These are phyloP conservation scores for Oryzias javanicus DNA, from an alignment of 2,113 vertebrate species.

Conservation along the genomic window DNA sequence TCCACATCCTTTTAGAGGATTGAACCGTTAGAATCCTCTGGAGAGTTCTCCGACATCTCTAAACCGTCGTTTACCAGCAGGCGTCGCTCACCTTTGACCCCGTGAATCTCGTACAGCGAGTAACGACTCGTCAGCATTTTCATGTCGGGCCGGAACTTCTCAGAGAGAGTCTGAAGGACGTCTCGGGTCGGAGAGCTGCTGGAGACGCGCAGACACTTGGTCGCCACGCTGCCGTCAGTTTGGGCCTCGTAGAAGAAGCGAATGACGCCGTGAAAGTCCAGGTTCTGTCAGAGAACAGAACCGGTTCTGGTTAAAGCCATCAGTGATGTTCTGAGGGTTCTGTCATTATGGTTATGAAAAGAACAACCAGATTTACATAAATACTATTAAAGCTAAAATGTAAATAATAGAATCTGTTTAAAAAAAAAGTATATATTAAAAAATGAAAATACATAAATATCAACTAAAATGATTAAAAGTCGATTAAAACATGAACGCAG, in stretches of 20 bases:
- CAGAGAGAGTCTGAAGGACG: slow-evolving; percentile 85
- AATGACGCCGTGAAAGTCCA: slow-evolving; percentile 93
- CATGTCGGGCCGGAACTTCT: slow-evolving; percentile 93
- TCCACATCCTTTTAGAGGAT: too few species aligned
- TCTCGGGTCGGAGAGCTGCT: slow-evolving; percentile 86
- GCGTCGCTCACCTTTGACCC: slow-evolving; percentile 85
- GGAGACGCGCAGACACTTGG: slow-evolving; percentile 89
- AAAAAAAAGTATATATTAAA: too few species aligned
- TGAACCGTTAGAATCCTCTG: too few species aligned
- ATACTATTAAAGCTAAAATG: too few species aligned
- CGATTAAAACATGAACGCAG: too few species aligned
- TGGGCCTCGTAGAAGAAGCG: slow-evolving; percentile 92
- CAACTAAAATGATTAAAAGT: too few species aligned
- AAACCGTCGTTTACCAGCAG: too few species aligned
- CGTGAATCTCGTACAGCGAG: slow-evolving; percentile 86
- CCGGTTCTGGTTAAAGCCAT: background rate
- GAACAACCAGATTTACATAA: too few species aligned
- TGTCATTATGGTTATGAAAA: too few species aligned
- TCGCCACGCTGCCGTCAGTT: slow-evolving; percentile 86
- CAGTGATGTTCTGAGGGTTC: background rate
- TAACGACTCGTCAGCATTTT: slow-evolving; percentile 85
- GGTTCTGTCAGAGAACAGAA: slow-evolving; percentile 73
- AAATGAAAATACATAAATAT: too few species aligned
- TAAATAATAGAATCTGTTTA: too few species aligned
- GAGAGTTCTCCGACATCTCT: too few species aligned